phyloP scores from a whole-genome alignment of 2,797 vertebrate species.

The Liasis olivaceus region DNA sequence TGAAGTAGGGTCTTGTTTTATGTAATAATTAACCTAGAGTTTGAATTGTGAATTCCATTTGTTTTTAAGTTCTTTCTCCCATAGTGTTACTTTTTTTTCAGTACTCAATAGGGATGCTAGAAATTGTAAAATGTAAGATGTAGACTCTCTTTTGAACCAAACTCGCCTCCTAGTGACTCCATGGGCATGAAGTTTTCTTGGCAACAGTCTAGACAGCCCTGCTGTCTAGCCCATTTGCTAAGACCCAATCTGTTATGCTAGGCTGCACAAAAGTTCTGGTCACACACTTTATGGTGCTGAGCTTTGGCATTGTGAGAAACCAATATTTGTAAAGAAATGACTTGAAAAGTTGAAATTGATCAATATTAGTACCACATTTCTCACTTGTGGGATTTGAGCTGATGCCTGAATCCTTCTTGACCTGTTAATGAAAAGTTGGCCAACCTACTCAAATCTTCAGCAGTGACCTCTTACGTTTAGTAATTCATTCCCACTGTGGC shows the following conservation, averaged over 20 bases:
- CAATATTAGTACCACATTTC: conserved; percentile 27
- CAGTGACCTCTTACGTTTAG: conserved; percentile 45
- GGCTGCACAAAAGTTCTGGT: neutral
- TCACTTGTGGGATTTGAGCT: conserved; percentile 42
- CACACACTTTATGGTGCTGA: conserved; percentile 5
- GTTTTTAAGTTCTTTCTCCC: conserved; percentile 1
- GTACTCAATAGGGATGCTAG: neutral
- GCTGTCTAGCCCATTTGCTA: neutral
- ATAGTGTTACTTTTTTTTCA: neutral
- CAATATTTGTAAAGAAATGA: neutral
- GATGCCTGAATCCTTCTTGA: conserved; percentile 54
- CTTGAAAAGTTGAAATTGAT: neutral
- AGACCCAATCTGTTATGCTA: neutral
- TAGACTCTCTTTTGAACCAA: neutral
- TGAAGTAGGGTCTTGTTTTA: conserved; percentile 77
- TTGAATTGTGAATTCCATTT: neutral
- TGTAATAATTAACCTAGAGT: neutral
- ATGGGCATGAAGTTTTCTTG: neutral
- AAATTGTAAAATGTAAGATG: neutral
- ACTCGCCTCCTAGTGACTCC: neutral
- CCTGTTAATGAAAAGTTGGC: conserved; percentile 60
- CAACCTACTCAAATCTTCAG: conserved; percentile 45
- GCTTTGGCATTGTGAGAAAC: conserved; percentile 1
- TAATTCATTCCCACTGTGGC: conserved; percentile 58
- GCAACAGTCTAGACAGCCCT: neutral